Evolutionary conservation across 2,888 invertebrate genomes (phyloP).

Genomic region (Ceraclea dissimilis): DNA sequence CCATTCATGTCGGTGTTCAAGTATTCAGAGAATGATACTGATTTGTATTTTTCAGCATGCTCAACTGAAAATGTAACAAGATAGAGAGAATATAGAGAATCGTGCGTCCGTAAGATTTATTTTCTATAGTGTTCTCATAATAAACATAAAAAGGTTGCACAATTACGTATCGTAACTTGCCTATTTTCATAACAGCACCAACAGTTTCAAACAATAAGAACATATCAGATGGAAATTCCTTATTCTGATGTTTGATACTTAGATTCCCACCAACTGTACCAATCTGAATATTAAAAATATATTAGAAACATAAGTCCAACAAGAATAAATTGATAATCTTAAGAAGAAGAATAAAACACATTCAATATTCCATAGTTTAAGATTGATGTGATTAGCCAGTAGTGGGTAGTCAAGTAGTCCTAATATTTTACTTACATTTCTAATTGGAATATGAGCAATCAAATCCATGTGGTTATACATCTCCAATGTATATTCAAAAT

Average conservation of each 20-base stretch:
- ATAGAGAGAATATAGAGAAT: neutral
- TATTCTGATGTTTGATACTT: constrained; percentile 55
- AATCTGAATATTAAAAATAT: constrained; percentile 35
- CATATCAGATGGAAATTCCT: constrained; percentile 67
- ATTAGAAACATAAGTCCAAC: no score
- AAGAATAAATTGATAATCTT: no score
- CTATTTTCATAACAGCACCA: constrained; percentile 47
- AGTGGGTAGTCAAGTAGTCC: no score
- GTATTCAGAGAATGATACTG: constrained; percentile 34
- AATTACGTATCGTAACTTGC: no score
- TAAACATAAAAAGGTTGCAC: no score
- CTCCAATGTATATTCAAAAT: constrained; percentile 52
- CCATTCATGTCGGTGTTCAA: constrained; percentile 37
- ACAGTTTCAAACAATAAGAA: constrained; percentile 57
- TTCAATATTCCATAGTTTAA: no score
- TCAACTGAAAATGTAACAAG: neutral
- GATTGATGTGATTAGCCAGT: no score
- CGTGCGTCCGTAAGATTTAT: no score
- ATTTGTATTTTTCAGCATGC: neutral
- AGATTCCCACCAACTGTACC: constrained; percentile 66
- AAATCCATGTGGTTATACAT: constrained; percentile 58
- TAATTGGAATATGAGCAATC: constrained; percentile 62
- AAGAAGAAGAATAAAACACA: no score
- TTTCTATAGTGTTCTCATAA: no score
- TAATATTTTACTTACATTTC: constrained; percentile 56